Evolutionary conservation across 2,797 vertebrate species (phyloP).

Genomic region (Hapalemur alaotrensis): DNA sequence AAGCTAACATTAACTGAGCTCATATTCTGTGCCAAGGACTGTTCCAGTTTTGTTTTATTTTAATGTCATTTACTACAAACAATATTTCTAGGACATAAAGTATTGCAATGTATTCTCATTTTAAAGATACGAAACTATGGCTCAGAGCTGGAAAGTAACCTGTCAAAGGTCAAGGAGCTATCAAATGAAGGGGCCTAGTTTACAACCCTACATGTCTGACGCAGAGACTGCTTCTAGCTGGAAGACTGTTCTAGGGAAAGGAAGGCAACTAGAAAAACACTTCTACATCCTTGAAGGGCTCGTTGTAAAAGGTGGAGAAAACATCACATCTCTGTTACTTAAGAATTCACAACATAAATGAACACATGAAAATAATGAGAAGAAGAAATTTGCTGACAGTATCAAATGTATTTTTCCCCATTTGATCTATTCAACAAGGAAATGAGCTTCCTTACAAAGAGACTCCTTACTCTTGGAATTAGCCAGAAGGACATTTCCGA

Average conservation of each 20-base stretch:
- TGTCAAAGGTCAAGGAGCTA: neutral
- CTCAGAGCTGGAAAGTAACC: neutral
- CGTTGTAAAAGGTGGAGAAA: neutral
- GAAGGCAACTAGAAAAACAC: neutral
- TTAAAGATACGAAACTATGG: neutral
- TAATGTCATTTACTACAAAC: neutral
- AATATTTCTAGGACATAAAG: neutral
- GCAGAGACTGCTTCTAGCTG: neutral
- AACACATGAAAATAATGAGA: neutral
- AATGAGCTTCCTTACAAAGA: neutral
- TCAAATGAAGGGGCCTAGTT: neutral
- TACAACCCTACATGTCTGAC: neutral
- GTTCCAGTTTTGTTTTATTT: neutral
- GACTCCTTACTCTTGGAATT: neutral
- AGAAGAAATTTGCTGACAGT: neutral
- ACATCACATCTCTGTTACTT: neutral
- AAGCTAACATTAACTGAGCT: neutral
- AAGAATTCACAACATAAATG: neutral
- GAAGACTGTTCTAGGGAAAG: neutral
- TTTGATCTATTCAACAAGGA: neutral
- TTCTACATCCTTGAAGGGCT: neutral
- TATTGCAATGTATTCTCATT: neutral
- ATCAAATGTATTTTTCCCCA: neutral
- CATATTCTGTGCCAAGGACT: neutral
- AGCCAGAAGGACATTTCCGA: neutral